Evolutionary conservation across 2,888 invertebrate genomes (phyloP), one percentile per base, ranked within the genome.

Genomic region (Eulithis prunata): DNA sequence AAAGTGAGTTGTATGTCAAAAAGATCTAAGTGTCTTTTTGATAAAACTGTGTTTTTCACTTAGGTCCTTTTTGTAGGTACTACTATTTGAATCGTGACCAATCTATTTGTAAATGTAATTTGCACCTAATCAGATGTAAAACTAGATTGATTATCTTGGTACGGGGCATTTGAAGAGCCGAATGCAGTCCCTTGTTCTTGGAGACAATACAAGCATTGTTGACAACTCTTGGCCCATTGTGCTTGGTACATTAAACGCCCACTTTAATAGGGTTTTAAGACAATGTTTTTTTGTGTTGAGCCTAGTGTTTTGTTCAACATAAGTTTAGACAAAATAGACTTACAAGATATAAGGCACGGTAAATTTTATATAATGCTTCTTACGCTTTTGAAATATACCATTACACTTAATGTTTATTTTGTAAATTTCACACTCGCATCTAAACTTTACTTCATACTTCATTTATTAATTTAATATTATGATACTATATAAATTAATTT

Each of bases 41-140:
- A 62, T 58, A 68, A 38, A 4, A 47, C n/a, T 28, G 4, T 12
- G 28, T 13, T 47, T 12, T 45, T 43, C 4, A 75, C 66, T 70
- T 81, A 71, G 11, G 72, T 38, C 72, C 41, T 72, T 78, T 75
- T 78, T 63, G 47, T n/a, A n/a, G n/a, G n/a, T 32, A 38, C 7
- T 14, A 4, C 45, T 64, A 73, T 79, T 73, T 59, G 64, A 76
- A 76, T 91, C 93, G 93, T 93, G 91, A 92, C 89, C 80, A 75
- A 83, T 86, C 87, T 89, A 90, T 92, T 91, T 91, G 89, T 89
- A 87, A 21, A 86, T 88, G 89, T 90, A 88, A 90, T 92, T 92
- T 91, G 89, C 90, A 90, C 90, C 87, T 91, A 91, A 91, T 93
- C 87, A 86, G 86, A 88, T 90, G 87, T 89, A 86, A 89, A 88